Conservation (phyloP, 2,888 invertebrate genomes). For the Lasius platythorax region DNA sequence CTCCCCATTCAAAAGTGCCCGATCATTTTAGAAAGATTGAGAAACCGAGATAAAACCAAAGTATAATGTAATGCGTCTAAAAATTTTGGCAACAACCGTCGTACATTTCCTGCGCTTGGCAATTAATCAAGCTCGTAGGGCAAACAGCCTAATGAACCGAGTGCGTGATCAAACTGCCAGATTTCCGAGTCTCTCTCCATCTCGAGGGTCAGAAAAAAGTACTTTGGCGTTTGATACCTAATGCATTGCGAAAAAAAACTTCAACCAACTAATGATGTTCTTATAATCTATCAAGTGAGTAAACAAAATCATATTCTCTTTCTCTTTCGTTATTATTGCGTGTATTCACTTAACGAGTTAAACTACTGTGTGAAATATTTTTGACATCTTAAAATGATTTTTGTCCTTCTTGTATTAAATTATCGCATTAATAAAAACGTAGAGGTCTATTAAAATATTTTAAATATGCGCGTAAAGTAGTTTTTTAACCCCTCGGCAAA, state of each 20-base stretch:
- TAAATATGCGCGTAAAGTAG: not conserved
- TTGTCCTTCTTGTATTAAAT: not conserved
- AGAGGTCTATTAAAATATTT: not conserved
- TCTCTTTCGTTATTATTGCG: not conserved
- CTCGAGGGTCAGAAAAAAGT: slow-evolving; percentile 7
- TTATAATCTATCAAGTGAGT: not conserved
- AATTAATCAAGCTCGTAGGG: slow-evolving; percentile 56
- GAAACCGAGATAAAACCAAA: slow-evolving; percentile 18
- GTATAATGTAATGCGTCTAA: slow-evolving; percentile 33
- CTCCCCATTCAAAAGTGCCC: not conserved
- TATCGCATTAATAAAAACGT: not conserved
- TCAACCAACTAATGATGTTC: not conserved
- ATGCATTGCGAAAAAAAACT: not conserved
- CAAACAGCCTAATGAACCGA: slow-evolving; percentile 64
- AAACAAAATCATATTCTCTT: not conserved
- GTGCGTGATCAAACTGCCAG: slow-evolving; percentile 43
- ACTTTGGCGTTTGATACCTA: not conserved
- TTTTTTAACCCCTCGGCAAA: not conserved
- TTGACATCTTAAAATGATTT: not conserved
- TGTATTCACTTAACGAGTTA: not conserved
- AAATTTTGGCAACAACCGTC: slow-evolving; percentile 63
- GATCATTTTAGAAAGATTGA: slow-evolving; percentile 23
- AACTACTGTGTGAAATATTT: not conserved
- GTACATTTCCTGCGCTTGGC: slow-evolving; percentile 36
- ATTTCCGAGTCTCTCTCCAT: not conserved